phyloP scores from a whole-genome alignment of 2,888 invertebrate species.

The Sarcophaga subvicina region DNA sequence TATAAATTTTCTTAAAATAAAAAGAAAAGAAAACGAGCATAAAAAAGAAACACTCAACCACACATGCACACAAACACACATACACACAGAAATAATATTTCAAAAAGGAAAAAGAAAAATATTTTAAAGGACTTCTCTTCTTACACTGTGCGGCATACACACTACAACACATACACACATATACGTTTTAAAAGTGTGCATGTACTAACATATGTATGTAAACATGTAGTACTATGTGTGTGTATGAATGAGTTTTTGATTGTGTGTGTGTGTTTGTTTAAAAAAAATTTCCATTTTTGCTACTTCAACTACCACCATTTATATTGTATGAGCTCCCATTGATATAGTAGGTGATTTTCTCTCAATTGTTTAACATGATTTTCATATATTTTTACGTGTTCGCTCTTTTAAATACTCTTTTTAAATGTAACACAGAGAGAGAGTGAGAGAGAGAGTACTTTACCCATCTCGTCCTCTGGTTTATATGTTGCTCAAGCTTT shows the following conservation, averaged over 20 bases:
- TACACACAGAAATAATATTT: too few species aligned
- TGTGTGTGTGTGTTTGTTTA: not conserved
- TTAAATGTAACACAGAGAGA: not conserved
- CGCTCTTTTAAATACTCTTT: conserved; percentile 47
- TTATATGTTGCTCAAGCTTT: too few species aligned
- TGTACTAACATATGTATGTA: too few species aligned
- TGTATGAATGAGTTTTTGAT: not conserved
- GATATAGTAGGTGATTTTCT: conserved; percentile 63
- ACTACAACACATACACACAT: too few species aligned
- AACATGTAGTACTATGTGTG: too few species aligned
- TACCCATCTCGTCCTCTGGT: not conserved
- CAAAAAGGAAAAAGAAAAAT: too few species aligned
- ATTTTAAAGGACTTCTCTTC: too few species aligned
- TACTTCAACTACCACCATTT: conserved; percentile 41
- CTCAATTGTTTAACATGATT: conserved; percentile 54
- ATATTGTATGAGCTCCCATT: conserved; percentile 62
- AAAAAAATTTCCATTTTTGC: not conserved
- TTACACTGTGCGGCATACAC: too few species aligned
- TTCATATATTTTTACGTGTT: conserved; percentile 23
- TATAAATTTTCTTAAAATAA: conserved; percentile 28
- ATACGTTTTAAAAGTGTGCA: too few species aligned
- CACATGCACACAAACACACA: too few species aligned
- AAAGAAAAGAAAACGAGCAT: not conserved
- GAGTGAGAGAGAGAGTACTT: not conserved
- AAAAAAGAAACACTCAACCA: not conserved